phyloP scores from a whole-genome alignment of 2,797 vertebrate genomes.

The Uromys caudimaculatus region DNA sequence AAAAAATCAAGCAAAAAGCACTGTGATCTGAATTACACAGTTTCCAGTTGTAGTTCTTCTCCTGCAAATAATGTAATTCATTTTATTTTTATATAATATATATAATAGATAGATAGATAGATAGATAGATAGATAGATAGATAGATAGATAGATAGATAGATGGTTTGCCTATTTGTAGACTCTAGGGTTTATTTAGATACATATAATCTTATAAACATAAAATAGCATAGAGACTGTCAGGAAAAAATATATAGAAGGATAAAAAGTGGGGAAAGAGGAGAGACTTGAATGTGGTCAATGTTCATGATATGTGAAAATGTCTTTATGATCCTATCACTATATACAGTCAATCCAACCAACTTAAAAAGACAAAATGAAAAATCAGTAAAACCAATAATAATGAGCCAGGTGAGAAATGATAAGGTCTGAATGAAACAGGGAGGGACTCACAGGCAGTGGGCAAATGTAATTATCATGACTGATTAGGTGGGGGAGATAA shows the following conservation, averaged over 20 bases:
- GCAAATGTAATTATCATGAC: neutral
- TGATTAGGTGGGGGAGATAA: neutral
- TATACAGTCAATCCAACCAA: neutral
- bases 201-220: neutral
- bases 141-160: too few species aligned
- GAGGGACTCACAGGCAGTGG: neutral
- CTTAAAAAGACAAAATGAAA: neutral
- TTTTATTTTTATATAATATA: neutral
- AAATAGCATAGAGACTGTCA: neutral
- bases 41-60: neutral
- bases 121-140: too few species aligned
- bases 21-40: neutral
- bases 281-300: neutral
- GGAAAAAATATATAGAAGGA: neutral
- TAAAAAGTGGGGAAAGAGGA: too few species aligned
- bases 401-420: slow-evolving; percentile 33
- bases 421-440: neutral
- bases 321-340: neutral
- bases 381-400: neutral
- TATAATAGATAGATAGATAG: too few species aligned
- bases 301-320: neutral
- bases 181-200: neutral
- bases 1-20: neutral
- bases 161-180: neutral
- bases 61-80: neutral